Percentiles rank a stretch among this genome's conserved stretches.
Evolutionary conservation across 2,113 vertebrate genomes (phyloP).

Genomic region (Trematocara macrostoma): DNA sequence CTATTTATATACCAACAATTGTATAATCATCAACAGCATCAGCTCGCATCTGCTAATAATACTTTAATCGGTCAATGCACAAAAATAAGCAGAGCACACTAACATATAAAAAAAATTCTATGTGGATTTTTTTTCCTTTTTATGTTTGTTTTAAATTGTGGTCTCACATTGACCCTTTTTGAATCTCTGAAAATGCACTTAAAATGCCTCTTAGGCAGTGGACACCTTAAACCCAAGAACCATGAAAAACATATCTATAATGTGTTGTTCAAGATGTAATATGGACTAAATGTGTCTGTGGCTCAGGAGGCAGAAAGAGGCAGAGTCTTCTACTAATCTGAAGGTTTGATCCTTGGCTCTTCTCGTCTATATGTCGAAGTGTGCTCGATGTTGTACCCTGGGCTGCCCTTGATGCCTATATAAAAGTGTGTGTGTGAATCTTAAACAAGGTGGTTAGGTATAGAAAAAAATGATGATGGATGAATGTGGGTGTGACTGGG

Average conservation of each 20-base stretch:
- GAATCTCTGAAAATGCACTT: not conserved
- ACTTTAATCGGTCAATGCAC: not conserved
- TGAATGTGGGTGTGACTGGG: not conserved
- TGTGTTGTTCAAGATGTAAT: not conserved
- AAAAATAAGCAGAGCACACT: not conserved
- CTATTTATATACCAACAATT: not conserved
- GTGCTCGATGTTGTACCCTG: not conserved
- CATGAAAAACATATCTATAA: not conserved
- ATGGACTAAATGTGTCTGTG: not conserved
- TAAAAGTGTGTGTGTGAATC: not conserved
- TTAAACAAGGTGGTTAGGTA: not conserved
- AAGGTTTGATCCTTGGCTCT: not conserved
- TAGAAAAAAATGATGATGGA: not conserved
- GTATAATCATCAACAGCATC: not conserved
- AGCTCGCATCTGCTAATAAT: not conserved
- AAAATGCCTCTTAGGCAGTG: not conserved
- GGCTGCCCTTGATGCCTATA: not conserved
- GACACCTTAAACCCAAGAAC: not conserved
- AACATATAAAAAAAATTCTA: not conserved
- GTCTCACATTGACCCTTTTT: not conserved
- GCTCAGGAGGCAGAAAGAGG: not conserved
- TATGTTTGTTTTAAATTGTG: not conserved
- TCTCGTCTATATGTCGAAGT: not conserved
- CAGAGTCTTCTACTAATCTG: not conserved
- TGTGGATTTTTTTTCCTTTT: not conserved